phyloP scores from a whole-genome alignment of 2,113 vertebrate species.

The Larimichthys crocea region DNA sequence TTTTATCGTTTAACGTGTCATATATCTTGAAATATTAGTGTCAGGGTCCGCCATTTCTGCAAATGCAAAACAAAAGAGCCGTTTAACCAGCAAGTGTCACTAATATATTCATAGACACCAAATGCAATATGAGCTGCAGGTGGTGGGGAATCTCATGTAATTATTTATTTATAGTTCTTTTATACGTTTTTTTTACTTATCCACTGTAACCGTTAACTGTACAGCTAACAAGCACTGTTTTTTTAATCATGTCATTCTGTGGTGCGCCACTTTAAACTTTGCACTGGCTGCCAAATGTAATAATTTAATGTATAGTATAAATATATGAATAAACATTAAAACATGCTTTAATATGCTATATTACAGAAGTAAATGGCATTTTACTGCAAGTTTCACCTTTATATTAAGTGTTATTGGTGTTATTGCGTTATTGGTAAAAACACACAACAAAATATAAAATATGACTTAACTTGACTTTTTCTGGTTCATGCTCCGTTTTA shows the following conservation, averaged over 20 bases:
- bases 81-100: neutral
- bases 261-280: conserved; percentile 18
- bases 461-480: neutral
- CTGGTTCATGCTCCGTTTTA: neutral
- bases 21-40: neutral
- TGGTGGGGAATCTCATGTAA: neutral
- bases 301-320: conserved; percentile 39
- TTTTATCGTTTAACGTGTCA: neutral
- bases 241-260: conserved; percentile 1
- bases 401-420: neutral
- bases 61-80: neutral
- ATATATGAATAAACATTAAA: conserved; percentile 33
- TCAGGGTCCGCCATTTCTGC: neutral
- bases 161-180: conserved; percentile 56
- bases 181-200: too few relatives aligned
- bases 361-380: neutral
- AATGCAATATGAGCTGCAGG: neutral
- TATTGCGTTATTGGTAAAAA: neutral
- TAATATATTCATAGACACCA: neutral
- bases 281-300: conserved; percentile 5
- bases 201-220: neutral
- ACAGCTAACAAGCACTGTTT: neutral
- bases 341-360: neutral
- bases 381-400: neutral
- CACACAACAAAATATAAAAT: neutral